Conservation (phyloP, 2,888 invertebrate genomes). For the Lycophotia porphyrea region DNA sequence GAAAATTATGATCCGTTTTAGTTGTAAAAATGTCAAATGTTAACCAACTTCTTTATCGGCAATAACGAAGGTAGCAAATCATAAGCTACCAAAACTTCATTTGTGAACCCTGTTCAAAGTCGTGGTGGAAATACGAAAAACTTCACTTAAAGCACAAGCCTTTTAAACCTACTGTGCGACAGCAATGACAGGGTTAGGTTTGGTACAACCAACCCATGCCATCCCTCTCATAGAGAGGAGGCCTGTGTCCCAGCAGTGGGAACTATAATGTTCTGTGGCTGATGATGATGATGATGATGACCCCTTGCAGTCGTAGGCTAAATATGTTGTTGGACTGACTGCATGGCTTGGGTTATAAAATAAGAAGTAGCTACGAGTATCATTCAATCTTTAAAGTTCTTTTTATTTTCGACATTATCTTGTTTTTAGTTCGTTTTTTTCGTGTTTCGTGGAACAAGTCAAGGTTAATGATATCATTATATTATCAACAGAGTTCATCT, state of each 20-base stretch:
- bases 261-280: too few species aligned
- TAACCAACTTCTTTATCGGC: neutral
- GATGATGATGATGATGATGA: too few species aligned
- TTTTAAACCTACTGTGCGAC: neutral
- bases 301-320: neutral
- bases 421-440: neutral
- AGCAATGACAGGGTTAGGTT: neutral
- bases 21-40: neutral
- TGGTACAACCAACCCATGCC: neutral
- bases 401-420: neutral
- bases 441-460: neutral
- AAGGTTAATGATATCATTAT: neutral
- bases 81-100: neutral
- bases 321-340: neutral
- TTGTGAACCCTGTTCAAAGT: neutral
- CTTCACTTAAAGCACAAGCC: neutral
- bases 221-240: too few species aligned
- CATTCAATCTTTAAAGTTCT: neutral
- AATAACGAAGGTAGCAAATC: neutral
- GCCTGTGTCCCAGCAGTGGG: too few species aligned
- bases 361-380: neutral
- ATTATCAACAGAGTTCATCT: conserved; percentile 6
- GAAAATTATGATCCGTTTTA: neutral
- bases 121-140: neutral
- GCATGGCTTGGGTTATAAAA: neutral